A percentile compares a stretch with the other conserved stretches of the same genome.
These are phyloP conservation scores for Leptinotarsa defecta DNA, from an alignment of 1,140 invertebrate species.

Conservation along the genomic window DNA sequence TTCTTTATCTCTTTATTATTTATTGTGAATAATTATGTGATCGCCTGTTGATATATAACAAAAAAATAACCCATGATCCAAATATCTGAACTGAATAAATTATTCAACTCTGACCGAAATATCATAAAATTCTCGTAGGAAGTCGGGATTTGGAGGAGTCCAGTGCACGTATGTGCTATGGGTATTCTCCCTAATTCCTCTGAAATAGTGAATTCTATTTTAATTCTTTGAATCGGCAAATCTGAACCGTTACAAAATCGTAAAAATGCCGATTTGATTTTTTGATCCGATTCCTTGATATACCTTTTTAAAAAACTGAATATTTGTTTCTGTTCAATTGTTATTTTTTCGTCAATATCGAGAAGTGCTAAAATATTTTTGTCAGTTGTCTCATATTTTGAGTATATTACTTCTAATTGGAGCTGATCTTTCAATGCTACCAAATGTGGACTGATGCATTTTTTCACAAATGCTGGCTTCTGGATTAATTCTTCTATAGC, in stretches of 20 bases:
- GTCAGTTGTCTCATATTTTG: not conserved
- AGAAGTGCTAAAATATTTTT: not conserved
- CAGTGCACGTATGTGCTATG: not conserved
- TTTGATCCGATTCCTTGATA: not conserved
- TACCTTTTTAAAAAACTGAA: not conserved
- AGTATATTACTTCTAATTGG: not conserved
- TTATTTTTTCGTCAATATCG: not conserved
- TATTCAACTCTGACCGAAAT: not conserved
- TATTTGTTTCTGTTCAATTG: too few relatives aligned
- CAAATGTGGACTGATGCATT: constrained; percentile 3
- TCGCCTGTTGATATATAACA: too few relatives aligned
- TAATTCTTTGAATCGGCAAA: not conserved
- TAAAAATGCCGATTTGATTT: not conserved
- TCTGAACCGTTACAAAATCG: not conserved
- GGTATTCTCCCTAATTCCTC: not conserved
- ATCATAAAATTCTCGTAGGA: not conserved
- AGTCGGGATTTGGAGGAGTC: not conserved
- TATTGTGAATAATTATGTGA: too few relatives aligned
- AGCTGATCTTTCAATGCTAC: constrained; percentile 3
- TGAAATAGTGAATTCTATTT: not conserved
- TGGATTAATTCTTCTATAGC: constrained; percentile 2
- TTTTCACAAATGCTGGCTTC: too few relatives aligned
- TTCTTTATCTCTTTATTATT: too few relatives aligned
- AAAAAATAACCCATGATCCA: not conserved
- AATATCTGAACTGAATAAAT: not conserved